phyloP scores from a whole-genome alignment of 1,140 invertebrate species.

The Aphaenogaster rudis region DNA sequence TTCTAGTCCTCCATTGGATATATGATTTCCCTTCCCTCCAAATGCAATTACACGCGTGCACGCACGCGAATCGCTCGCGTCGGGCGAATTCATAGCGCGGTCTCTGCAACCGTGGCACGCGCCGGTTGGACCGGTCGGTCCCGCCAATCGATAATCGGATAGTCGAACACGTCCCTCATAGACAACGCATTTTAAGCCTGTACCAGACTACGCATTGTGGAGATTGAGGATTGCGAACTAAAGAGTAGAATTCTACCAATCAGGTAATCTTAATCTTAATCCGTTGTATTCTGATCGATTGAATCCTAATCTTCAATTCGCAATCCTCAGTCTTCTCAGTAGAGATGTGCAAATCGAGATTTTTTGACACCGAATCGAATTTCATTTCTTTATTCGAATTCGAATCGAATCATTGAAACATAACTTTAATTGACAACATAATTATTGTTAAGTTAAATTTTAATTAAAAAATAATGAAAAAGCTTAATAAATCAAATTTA shows the following conservation, averaged over 20 bases:
- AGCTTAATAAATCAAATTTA: no score
- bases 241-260: background rate
- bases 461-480: no score
- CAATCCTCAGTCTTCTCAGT: background rate
- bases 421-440: no score
- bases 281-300: background rate
- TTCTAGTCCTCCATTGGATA: background rate
- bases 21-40: background rate
- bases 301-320: background rate
- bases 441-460: no score
- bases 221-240: background rate
- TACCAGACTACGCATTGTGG: background rate
- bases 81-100: constrained; percentile 60
- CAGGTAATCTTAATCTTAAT: constrained; percentile 3
- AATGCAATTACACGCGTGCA: constrained; percentile 62
- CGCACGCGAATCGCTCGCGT: constrained; percentile 60
- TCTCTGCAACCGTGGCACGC: constrained; percentile 79
- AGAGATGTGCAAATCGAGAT: no score
- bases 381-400: no score
- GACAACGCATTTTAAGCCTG: background rate
- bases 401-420: no score
- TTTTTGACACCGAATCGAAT: no score
- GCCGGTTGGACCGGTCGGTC: constrained; percentile 76
- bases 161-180: constrained; percentile 26
- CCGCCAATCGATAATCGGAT: constrained; percentile 70